Conservation (phyloP, 2,797 vertebrate genomes). For the Danio aesculapii region DNA sequence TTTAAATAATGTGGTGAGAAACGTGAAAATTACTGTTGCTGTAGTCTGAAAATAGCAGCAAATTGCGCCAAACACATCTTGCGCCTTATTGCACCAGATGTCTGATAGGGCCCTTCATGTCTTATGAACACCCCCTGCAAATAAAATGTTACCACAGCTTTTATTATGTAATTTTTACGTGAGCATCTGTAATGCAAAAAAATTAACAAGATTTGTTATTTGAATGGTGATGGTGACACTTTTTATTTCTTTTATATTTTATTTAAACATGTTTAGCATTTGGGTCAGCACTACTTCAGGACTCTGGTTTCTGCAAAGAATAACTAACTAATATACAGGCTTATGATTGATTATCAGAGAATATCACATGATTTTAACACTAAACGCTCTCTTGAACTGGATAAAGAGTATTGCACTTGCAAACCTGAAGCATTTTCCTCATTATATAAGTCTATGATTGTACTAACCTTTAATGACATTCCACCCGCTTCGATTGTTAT, state of each 20-base stretch:
- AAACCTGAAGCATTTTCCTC: conserved; percentile 15
- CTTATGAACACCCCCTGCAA: no score
- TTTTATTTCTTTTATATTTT: neutral
- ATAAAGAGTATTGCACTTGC: conserved; percentile 32
- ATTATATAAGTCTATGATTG: conserved; percentile 16
- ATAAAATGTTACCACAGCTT: no score
- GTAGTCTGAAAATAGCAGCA: no score
- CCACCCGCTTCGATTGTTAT: no score
- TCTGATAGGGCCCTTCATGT: no score
- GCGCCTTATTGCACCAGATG: no score
- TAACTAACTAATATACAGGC: conserved; percentile 4
- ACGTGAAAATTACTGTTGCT: no score
- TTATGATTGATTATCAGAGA: neutral
- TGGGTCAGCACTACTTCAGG: conserved; percentile 13
- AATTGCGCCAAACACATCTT: no score
- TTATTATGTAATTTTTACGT: no score
- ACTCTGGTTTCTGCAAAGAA: neutral
- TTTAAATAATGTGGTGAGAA: no score
- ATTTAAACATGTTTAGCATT: conserved; percentile 12
- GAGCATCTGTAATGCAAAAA: conserved; percentile 9
- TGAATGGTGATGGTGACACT: neutral
- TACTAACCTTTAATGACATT: conserved; percentile 8
- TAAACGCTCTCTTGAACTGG: conserved; percentile 23
- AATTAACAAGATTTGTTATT: neutral
- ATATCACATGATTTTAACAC: neutral